Evolutionary conservation across 2,797 vertebrate genomes (phyloP).

Genomic region (Pogoniulus pusillus): DNA sequence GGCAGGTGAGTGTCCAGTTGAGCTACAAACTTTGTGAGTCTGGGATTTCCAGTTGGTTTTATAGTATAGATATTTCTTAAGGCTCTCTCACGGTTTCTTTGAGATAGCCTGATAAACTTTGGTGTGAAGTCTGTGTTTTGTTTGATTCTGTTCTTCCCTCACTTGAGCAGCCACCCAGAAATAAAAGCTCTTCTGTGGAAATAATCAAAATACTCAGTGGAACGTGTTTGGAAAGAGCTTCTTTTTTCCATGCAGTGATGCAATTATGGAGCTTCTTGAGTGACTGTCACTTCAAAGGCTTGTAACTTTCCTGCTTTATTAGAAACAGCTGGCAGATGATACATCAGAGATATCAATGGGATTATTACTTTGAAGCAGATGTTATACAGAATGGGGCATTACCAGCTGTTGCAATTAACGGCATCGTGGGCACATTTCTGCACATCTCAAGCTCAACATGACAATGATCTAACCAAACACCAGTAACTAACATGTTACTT

Average conservation of each 20-base stretch:
- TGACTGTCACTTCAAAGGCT: conserved; percentile 61
- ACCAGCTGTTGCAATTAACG: conserved; percentile 55
- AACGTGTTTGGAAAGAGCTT: not conserved
- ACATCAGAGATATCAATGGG: conserved; percentile 8
- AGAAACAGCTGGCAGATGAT: conserved; percentile 64
- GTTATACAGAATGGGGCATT: conserved; percentile 58
- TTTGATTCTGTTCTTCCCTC: not conserved
- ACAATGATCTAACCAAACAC: conserved; percentile 42
- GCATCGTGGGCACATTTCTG: conserved; percentile 39
- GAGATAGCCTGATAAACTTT: not conserved
- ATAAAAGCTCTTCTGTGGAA: conserved; percentile 9
- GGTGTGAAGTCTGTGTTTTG: not conserved
- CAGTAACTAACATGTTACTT: no score
- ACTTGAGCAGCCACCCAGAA: conserved; percentile 3
- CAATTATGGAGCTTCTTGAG: conserved; percentile 40
- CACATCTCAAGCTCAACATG: conserved; percentile 32
- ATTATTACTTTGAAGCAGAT: conserved; percentile 64
- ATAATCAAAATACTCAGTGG: conserved; percentile 36
- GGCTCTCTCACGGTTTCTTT: conserved; percentile 1
- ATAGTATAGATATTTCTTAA: conserved; percentile 20
- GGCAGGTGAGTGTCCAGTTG: not conserved
- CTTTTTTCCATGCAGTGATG: conserved; percentile 12
- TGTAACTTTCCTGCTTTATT: conserved; percentile 57
- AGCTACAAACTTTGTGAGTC: conserved; percentile 14
- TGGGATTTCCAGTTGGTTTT: conserved; percentile 23